phyloP scores from a whole-genome alignment of 2,113 vertebrate species.

The Chiloscyllium plagiosum region DNA sequence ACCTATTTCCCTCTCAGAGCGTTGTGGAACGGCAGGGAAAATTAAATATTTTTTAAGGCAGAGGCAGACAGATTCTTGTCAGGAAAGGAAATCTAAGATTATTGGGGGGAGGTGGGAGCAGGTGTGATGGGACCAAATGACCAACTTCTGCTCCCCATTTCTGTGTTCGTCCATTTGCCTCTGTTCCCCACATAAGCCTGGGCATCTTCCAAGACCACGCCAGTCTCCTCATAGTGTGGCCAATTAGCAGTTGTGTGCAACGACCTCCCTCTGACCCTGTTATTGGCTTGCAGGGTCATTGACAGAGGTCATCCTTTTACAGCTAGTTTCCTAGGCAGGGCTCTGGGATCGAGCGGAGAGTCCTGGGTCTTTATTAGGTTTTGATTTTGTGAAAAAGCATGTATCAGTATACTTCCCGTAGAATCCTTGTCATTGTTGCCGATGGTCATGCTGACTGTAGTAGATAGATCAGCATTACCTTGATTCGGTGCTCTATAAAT shows the following conservation, averaged over 20 bases:
- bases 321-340: background rate
- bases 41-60: too few species aligned
- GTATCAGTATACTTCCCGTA: background rate
- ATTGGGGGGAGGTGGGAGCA: too few species aligned
- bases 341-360: background rate
- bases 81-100: too few species aligned
- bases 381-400: background rate
- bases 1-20: too few species aligned
- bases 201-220: background rate
- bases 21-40: too few species aligned
- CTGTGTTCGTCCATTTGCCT: background rate
- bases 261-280: background rate
- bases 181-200: background rate
- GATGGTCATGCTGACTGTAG: background rate
- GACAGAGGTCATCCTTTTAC: background rate
- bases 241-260: background rate
- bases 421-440: background rate
- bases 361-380: background rate
- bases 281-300: background rate
- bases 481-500: background rate
- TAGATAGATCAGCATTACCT: background rate
- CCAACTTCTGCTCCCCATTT: too few species aligned
- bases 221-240: background rate
- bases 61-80: too few species aligned
- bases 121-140: too few species aligned